These are phyloP conservation scores for Furnarius figulus DNA, from an alignment of 2,113 vertebrate species.

Conservation along the genomic window DNA sequence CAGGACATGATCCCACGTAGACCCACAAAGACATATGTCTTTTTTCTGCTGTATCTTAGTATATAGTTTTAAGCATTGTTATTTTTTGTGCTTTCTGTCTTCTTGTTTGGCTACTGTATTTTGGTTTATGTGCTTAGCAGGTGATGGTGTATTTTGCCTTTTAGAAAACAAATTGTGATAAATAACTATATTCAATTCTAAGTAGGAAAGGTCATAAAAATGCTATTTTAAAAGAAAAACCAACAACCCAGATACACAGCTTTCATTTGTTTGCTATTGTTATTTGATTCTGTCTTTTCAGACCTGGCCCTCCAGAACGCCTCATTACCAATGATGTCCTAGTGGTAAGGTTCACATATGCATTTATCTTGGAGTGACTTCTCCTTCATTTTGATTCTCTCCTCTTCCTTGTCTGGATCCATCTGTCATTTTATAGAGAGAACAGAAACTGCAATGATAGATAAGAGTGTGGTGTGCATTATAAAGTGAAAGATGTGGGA, in stretches of 20 bases:
- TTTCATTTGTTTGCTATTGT: not conserved
- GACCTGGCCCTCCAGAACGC: conserved; percentile 58
- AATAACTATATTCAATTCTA: not conserved
- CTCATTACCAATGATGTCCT: conserved; percentile 81
- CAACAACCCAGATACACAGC: not conserved
- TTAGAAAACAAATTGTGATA: not conserved
- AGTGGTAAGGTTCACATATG: conserved; percentile 73
- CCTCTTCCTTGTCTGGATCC: not conserved
- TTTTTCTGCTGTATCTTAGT: not conserved
- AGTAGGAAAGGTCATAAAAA: not conserved
- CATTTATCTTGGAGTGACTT: not conserved
- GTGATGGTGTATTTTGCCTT: not conserved
- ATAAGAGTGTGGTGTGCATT: not conserved
- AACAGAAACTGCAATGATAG: not conserved
- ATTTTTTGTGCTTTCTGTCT: not conserved
- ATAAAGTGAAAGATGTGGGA: not conserved
- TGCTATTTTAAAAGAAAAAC: not conserved
- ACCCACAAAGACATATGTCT: not conserved
- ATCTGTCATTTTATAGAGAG: not conserved
- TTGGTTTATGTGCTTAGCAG: not conserved
- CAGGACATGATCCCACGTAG: not conserved
- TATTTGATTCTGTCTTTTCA: conserved; percentile 59
- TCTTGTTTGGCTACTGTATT: not conserved
- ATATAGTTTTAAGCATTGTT: not conserved
- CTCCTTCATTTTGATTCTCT: not conserved